phyloP scores from a whole-genome alignment of 2,113 vertebrate genomes.

The Danio rerio region DNA sequence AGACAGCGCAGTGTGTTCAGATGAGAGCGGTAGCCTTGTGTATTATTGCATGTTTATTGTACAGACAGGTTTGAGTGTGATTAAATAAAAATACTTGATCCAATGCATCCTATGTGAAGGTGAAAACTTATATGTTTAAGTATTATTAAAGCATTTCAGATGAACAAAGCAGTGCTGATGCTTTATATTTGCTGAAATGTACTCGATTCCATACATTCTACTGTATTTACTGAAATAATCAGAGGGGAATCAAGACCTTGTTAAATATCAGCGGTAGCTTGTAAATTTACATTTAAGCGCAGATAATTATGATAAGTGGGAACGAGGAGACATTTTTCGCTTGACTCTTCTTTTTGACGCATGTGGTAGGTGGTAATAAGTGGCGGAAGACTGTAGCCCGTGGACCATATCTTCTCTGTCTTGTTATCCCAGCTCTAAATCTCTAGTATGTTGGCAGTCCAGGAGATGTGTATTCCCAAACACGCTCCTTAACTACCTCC shows the following conservation, averaged over 20 bases:
- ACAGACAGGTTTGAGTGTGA: conserved; percentile 14
- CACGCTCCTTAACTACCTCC: conserved; percentile 60
- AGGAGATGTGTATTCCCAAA: conserved; percentile 64
- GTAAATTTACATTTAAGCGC: conserved; percentile 39
- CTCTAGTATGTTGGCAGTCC: conserved; percentile 62
- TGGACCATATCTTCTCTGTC: conserved; percentile 63
- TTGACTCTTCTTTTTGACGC: conserved; percentile 41
- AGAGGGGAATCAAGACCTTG: background rate
- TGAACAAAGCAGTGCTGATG: background rate
- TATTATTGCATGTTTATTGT: conserved; percentile 16
- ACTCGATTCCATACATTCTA: background rate
- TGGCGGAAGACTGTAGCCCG: conserved; percentile 50
- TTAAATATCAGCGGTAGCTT: conserved; percentile 1
- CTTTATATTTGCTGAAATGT: background rate
- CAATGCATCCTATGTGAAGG: background rate
- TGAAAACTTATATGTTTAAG: conserved; percentile 1
- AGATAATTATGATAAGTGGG: conserved; percentile 39
- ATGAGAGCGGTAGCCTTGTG: conserved; percentile 5
- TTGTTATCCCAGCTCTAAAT: conserved; percentile 64
- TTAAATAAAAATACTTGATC: background rate
- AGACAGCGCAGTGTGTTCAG: conserved; percentile 25
- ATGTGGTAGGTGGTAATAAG: conserved; percentile 58
- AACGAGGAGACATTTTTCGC: conserved; percentile 32
- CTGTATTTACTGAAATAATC: background rate
- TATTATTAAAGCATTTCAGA: conserved; percentile 19